Evolutionary conservation across 2,888 invertebrate species (phyloP).

Genomic region (Sinotaia quadrata): DNA sequence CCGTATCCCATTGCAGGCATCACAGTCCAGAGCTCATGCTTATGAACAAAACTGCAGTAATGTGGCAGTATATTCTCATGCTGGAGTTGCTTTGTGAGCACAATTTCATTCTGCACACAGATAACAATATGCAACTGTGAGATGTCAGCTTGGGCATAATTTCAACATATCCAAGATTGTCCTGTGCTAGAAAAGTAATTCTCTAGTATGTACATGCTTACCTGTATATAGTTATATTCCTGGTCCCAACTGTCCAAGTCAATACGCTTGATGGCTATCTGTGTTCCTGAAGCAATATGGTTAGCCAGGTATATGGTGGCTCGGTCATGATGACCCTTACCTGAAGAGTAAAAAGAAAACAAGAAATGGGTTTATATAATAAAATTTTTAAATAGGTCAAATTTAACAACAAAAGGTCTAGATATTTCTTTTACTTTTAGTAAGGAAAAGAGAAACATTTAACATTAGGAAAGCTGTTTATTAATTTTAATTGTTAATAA

Average conservation of each 20-base stretch:
- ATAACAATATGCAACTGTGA: not conserved
- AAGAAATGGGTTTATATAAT: too few relatives aligned
- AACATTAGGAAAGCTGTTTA: too few relatives aligned
- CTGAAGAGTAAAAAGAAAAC: too few relatives aligned
- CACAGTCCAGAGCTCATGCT: conserved; percentile 84
- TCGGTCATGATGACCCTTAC: conserved; percentile 61
- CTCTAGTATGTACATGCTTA: conserved; percentile 36
- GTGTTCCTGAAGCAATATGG: conserved; percentile 56
- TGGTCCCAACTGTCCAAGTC: conserved; percentile 58
- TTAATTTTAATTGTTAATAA: too few relatives aligned
- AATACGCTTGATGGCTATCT: conserved; percentile 60
- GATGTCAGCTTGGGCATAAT: not conserved
- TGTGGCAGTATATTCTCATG: conserved; percentile 86
- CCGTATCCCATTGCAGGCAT: conserved; percentile 86
- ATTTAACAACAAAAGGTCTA: too few relatives aligned
- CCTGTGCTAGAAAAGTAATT: too few relatives aligned
- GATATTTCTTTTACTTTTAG: too few relatives aligned
- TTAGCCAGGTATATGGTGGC: conserved; percentile 61
- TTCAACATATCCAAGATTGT: not conserved
- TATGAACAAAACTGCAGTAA: conserved; percentile 83
- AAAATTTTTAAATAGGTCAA: too few relatives aligned
- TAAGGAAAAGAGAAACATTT: too few relatives aligned
- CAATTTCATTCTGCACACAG: conserved; percentile 81
- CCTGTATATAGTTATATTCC: conserved; percentile 60
- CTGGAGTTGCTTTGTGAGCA: conserved; percentile 82